Evolutionary conservation across 37 sponge, comb jelly and placozoan species (phyloP).

Genomic region (Diacarnus erythraeanus): DNA sequence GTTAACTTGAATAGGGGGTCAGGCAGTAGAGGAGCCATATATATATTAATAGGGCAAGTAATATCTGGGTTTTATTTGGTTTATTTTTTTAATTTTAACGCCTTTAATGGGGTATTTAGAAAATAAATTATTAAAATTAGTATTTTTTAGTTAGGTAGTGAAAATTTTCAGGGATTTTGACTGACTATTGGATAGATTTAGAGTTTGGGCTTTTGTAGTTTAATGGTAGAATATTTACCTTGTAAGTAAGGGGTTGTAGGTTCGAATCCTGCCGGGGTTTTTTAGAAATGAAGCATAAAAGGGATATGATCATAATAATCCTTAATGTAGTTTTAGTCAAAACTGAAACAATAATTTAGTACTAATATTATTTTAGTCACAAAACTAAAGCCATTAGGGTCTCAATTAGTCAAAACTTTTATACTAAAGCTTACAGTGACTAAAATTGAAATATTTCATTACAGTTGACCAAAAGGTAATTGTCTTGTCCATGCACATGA

Average conservation of each 20-base stretch:
- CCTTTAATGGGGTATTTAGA: constrained; percentile 60
- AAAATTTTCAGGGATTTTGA: too few relatives aligned
- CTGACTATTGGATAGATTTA: neutral
- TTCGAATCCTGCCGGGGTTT: constrained; percentile 57
- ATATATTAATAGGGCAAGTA: constrained; percentile 70
- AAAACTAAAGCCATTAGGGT: too few relatives aligned
- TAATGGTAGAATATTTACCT: constrained; percentile 63
- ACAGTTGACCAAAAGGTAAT: too few relatives aligned
- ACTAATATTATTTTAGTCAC: too few relatives aligned
- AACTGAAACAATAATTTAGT: too few relatives aligned
- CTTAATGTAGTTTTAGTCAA: too few relatives aligned
- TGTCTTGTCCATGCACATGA: too few relatives aligned
- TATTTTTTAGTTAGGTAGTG: too few relatives aligned
- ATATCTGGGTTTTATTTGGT: constrained; percentile 71
- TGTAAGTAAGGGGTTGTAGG: constrained; percentile 64
- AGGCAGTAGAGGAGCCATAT: constrained; percentile 75
- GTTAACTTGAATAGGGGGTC: constrained; percentile 79
- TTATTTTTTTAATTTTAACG: constrained; percentile 71
- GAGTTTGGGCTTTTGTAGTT: constrained; percentile 29
- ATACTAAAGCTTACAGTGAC: too few relatives aligned
- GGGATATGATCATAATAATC: neutral
- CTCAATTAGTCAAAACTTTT: too few relatives aligned
- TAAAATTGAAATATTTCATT: too few relatives aligned
- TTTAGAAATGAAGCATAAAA: too few relatives aligned
- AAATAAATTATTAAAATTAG: constrained; percentile 38